Base-by-base conservation (phyloP, 2,797 vertebrate species). In the Selene dorsalis region DNA sequence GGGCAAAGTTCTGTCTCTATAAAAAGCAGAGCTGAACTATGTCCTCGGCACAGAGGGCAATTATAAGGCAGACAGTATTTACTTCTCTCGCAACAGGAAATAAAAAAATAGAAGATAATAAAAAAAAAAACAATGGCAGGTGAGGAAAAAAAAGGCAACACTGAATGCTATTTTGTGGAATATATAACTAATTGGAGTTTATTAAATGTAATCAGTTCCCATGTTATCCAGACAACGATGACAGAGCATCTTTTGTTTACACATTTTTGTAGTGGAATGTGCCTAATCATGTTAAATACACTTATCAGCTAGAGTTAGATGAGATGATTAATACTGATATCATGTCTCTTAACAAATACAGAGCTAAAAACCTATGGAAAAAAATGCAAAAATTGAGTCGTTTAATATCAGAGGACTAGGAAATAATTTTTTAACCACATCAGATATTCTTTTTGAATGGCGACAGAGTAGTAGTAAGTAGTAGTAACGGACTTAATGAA, bases 1-100 rank as follows among this genome's bases (percentile, higher is more conserved):
- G 73, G 76, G 86, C 65, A 84, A 84, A 83, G 53, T 80, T 85
- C 38, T 87, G 80, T 50, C 61, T 79, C 77, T 76, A 85, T 79
- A 77, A 87, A 87, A 83, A 85, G 64, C 35, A 62, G 41, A 43
- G 43, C 61, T 61, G 45, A 79, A 72, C 56, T 48, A 39, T 62
- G 72, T 88, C 78, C 73, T 76, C 9, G 4, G 43, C 62, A 75
- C 63, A 89, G 26, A 79, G 79, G 69, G 50, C 68, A 83, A 77
- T 75, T 75, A 82, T 64, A 72, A 47, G 55, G 28, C 69, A 70
- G 69, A 58, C 50, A 65, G 45, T 20, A 41, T 79, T 79, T 6
- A 56, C 41, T 48, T 69, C 17, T 59, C 43, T 53, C 28, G 64
- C 9, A 57, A 4, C 20, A 18, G 22, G 4, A 53, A 67, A 80